Percentiles rank a stretch among this genome's conserved stretches.
These are phyloP conservation scores for Cheiracanthium punctorium DNA, from an alignment of 2,888 invertebrate species.

Conservation along the genomic window DNA sequence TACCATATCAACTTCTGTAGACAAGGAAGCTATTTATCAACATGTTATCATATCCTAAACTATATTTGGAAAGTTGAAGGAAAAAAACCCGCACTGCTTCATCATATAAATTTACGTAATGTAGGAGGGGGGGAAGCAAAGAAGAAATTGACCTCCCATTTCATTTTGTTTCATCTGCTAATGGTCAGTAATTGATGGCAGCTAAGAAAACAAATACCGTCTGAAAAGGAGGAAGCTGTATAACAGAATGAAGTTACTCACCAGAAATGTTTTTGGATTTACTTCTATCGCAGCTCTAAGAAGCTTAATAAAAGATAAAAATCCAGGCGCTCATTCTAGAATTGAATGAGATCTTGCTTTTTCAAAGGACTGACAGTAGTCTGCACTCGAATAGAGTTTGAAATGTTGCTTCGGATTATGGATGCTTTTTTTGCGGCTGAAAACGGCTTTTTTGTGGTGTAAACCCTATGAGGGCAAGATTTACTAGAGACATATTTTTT, in stretches of 20 bases:
- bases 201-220: conserved; percentile 2
- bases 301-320: conserved; percentile 19
- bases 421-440: not conserved
- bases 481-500: not conserved
- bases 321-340: not conserved
- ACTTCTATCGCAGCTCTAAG: conserved; percentile 10
- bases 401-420: conserved; percentile 13
- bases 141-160: conserved; percentile 14
- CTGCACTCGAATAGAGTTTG: conserved; percentile 8
- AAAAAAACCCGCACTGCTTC: not conserved
- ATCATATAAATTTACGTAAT: not conserved
- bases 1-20: no score
- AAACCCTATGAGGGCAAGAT: not conserved
- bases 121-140: not conserved
- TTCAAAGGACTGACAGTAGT: conserved; percentile 9
- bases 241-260: conserved; percentile 15
- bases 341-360: conserved; percentile 12
- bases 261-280: conserved; percentile 14
- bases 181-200: conserved; percentile 23
- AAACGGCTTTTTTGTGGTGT: not conserved
- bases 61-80: no score
- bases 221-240: not conserved
- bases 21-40: no score
- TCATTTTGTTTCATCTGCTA: conserved; percentile 27
- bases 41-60: no score